These are phyloP conservation scores for Archilochus colubris DNA, from an alignment of 2,113 vertebrate genomes.

Conservation along the genomic window DNA sequence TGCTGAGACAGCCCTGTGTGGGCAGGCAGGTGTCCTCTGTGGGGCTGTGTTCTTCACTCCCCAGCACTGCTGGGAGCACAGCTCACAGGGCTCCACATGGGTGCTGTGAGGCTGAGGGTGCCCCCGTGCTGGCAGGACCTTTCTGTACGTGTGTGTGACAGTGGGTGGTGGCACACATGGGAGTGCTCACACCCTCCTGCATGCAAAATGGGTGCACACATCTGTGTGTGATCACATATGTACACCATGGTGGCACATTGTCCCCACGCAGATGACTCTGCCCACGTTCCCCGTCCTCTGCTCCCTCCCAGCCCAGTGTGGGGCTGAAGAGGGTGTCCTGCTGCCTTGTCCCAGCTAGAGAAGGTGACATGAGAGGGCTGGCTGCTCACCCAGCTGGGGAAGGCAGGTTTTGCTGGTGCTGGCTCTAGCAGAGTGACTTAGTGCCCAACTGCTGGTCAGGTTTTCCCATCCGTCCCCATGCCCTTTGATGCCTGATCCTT, in stretches of 20 bases:
- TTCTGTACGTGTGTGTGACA: background rate
- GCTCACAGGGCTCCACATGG: background rate
- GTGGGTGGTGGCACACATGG: background rate
- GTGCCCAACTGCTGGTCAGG: background rate
- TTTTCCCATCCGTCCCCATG: background rate
- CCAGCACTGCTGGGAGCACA: background rate
- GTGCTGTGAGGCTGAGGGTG: background rate
- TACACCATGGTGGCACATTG: background rate
- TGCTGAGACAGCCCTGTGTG: background rate
- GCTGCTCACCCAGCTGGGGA: background rate
- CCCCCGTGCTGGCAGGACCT: background rate
- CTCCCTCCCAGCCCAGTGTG: background rate
- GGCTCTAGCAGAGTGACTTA: background rate
- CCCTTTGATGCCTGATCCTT: background rate
- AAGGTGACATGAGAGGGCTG: background rate
- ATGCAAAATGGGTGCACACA: rapidly evolving
- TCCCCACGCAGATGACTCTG: background rate
- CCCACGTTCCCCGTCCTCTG: background rate
- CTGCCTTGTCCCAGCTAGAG: background rate
- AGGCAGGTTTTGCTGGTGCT: background rate
- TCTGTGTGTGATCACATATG: too few species aligned
- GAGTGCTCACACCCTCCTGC: background rate
- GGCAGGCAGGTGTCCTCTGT: background rate
- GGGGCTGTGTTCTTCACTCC: background rate
- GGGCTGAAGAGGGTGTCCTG: background rate